Percentiles rank a stretch among this genome's conserved stretches.
These are phyloP conservation scores for Poecilia velifera DNA, from an alignment of 2,797 vertebrate species.

Conservation along the genomic window DNA sequence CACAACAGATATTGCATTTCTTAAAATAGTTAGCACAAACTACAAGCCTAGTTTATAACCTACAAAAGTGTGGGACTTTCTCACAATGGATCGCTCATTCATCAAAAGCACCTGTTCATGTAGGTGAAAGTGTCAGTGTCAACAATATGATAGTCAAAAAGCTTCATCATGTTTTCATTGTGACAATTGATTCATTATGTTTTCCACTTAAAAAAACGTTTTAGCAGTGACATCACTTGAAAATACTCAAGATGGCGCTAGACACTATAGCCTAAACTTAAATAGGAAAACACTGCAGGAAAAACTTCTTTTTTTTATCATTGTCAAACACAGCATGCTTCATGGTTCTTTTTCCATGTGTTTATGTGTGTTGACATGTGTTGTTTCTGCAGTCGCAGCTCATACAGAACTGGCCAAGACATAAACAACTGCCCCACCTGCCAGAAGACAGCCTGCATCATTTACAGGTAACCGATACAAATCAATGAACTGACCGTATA, in stretches of 20 bases:
- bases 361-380: slow-evolving; percentile 35
- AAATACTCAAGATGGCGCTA: neutral
- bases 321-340: neutral
- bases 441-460: slow-evolving; percentile 98
- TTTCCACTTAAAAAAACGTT: neutral
- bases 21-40: neutral
- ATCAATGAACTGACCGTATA: slow-evolving; percentile 46
- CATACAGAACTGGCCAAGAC: slow-evolving; percentile 97
- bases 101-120: neutral
- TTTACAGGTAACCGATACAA: slow-evolving; percentile 90
- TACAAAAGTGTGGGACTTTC: neutral
- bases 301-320: neutral
- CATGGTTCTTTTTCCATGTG: slow-evolving; percentile 9
- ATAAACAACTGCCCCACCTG: slow-evolving; percentile 98
- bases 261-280: neutral
- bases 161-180: neutral
- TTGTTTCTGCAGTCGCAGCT: slow-evolving; percentile 89
- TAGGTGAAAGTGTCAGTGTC: neutral
- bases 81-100: neutral
- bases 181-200: neutral
- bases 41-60: neutral
- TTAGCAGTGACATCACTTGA: neutral
- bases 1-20: neutral
- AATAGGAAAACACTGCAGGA: neutral
- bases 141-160: neutral